Base-by-base conservation (phyloP, 2,888 invertebrate genomes). In the Macrophya annulata region DNA sequence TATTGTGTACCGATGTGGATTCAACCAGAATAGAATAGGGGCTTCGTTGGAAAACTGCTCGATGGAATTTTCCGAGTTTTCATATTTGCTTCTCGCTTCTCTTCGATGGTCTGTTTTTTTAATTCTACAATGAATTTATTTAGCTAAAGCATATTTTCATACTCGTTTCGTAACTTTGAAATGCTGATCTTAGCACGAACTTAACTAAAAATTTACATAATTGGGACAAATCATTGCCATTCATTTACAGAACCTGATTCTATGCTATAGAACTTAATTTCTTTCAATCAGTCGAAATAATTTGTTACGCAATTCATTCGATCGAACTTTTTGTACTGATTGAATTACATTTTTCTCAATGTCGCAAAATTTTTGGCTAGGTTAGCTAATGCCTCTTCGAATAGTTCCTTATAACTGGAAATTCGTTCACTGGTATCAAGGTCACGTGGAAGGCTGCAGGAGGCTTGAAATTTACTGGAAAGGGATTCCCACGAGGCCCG, bases 401-500 rank as follows among this genome's bases (percentile, higher is more conserved):
- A 45, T 21, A 48, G 48, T 48, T 37, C 81, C 40, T 81, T 62
- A 17, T 10, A 62, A n/a, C 62, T 45, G 68, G 15, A 68, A 83
- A 68, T 37, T 83, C 83, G 83, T 68, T 83, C 71, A 68, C 83
- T 48, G 25, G 83, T 83, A 68, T 45, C 83, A 83, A 83, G 83
- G 83, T 83, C 83, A 43, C 48, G 45, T 17, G 48, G 37, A 83
- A 83, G 43, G n/a, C 48, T 65, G 37, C 8, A 45, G 48, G n/a
- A 40, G 9, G 43, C 25, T 62, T 48, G 83, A 83, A 83, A 83
- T 83, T 68, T 48, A 37, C 68, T 68, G 40, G 59, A 31, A 25
- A 62, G 81, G 21, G 59, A 81, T 43, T 81, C 59, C 62, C 81
- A 43, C 21, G 81, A 31, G 81, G 62, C 12, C 43, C 51, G 59